These are phyloP conservation scores for Cremastinae sp. DNA, from an alignment of 2,888 invertebrate genomes.

Conservation along the genomic window DNA sequence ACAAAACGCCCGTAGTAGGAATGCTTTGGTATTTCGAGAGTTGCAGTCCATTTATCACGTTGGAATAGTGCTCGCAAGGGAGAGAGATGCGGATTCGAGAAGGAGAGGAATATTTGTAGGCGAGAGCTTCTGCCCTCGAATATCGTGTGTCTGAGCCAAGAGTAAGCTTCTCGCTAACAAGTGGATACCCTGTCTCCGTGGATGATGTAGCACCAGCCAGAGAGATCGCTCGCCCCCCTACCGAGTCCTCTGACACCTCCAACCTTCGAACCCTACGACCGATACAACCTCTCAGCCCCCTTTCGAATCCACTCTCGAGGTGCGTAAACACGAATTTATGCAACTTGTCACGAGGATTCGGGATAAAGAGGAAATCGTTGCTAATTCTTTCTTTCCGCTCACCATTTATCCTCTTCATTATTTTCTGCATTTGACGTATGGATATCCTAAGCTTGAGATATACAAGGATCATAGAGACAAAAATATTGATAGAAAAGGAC, in stretches of 20 bases:
- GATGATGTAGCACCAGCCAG: slow-evolving; percentile 78
- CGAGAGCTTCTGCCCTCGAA: slow-evolving; percentile 67
- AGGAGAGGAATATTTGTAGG: slow-evolving; percentile 77
- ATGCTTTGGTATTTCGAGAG: slow-evolving; percentile 78
- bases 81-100: slow-evolving; percentile 43
- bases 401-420: too few relatives aligned
- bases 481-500: too few relatives aligned
- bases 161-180: slow-evolving; percentile 76
- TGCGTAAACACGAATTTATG: slow-evolving; percentile 9
- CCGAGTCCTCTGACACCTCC: slow-evolving; percentile 77
- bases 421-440: too few relatives aligned
- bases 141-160: slow-evolving; percentile 58
- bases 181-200: slow-evolving; percentile 78
- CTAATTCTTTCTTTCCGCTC: too few relatives aligned
- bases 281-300: slow-evolving; percentile 55
- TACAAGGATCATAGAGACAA: too few relatives aligned
- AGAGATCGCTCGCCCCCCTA: slow-evolving; percentile 76
- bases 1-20: slow-evolving; percentile 75
- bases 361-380: too few relatives aligned
- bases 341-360: slow-evolving; percentile 4
- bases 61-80: slow-evolving; percentile 43
- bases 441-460: too few relatives aligned
- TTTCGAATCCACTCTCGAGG: slow-evolving; percentile 47
- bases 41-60: slow-evolving; percentile 79
- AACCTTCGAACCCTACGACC: slow-evolving; percentile 74